Evolutionary conservation across 2,113 vertebrate species (phyloP).

Genomic region (Crocuta crocuta): DNA sequence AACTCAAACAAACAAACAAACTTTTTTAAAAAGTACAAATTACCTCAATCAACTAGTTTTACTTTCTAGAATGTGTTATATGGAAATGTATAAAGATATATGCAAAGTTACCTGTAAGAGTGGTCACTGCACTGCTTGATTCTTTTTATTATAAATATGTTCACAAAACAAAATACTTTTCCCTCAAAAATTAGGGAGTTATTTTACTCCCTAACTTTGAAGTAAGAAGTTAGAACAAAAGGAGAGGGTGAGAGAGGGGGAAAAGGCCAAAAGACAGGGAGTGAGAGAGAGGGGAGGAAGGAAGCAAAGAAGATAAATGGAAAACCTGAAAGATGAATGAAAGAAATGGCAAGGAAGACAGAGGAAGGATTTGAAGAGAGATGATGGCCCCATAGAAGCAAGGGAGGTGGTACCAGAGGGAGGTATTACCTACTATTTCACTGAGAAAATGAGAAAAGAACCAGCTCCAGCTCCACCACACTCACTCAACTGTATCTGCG

Average conservation of each 20-base stretch:
- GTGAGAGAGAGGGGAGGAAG: neutral
- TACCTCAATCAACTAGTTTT: neutral
- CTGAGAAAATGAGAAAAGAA: neutral
- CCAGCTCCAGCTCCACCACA: neutral
- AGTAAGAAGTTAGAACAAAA: neutral
- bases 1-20: neutral
- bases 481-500: neutral
- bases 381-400: neutral
- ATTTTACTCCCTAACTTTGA: neutral
- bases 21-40: neutral
- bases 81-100: neutral
- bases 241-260: neutral
- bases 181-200: neutral
- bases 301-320: neutral
- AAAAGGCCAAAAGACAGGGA: neutral
- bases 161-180: neutral
- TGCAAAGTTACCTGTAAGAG: neutral
- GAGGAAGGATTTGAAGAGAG: neutral
- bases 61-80: neutral
- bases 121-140: neutral
- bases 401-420: neutral
- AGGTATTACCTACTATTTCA: neutral
- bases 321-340: neutral
- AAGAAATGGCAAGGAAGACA: neutral
- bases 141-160: neutral